Percentiles rank a stretch among this genome's conserved stretches.
Conservation (phyloP, 2,888 invertebrate species). For the Trilocha varians region DNA sequence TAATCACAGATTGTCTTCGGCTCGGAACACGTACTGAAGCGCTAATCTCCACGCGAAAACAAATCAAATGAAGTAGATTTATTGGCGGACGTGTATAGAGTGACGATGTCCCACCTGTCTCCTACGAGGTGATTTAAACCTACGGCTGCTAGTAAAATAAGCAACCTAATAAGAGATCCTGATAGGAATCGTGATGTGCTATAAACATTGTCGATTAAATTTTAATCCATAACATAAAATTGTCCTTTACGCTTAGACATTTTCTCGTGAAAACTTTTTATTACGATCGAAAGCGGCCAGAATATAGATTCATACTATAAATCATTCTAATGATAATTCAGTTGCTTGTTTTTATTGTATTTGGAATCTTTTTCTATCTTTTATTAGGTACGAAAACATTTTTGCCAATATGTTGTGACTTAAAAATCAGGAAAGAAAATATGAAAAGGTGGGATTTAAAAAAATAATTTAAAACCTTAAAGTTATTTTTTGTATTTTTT, state of each 20-base stretch:
- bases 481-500: too few relatives aligned
- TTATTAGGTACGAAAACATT: too few relatives aligned
- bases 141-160: constrained; percentile 40
- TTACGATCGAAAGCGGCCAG: too few relatives aligned
- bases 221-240: background rate
- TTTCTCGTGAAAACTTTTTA: too few relatives aligned
- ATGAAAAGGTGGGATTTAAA: too few relatives aligned
- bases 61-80: constrained; percentile 38
- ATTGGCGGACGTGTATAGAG: constrained; percentile 36
- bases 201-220: background rate
- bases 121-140: constrained; percentile 36
- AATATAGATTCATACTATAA: too few relatives aligned
- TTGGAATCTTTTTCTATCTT: too few relatives aligned
- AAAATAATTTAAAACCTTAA: too few relatives aligned
- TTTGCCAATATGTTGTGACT: too few relatives aligned
- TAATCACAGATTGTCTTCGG: constrained; percentile 2
- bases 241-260: background rate
- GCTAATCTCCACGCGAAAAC: constrained; percentile 30
- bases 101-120: constrained; percentile 38
- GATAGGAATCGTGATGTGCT: constrained; percentile 15
- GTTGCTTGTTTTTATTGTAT: too few relatives aligned
- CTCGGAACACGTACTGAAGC: constrained; percentile 23
- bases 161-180: constrained; percentile 31
- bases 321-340: too few relatives aligned
- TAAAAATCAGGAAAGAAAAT: too few relatives aligned